Percentiles rank a stretch among this genome's conserved stretches.
phyloP scores from a whole-genome alignment of 30 jellyfish, hydroid and myxozoan species.

The Pelagia noctiluca region DNA sequence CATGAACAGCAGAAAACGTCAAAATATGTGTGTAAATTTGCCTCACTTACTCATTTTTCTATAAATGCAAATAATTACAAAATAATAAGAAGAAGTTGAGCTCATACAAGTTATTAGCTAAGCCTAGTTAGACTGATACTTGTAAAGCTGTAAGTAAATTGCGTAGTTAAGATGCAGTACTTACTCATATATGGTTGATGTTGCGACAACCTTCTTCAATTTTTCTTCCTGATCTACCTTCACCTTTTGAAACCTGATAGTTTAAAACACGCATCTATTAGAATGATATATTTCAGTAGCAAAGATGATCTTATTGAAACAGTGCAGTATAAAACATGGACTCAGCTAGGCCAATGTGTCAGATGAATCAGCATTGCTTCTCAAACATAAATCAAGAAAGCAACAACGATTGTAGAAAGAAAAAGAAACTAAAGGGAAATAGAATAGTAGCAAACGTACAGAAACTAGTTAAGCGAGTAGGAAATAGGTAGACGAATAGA shows the following conservation, averaged over 20 bases:
- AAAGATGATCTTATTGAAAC: background rate
- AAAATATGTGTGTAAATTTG: too few species aligned
- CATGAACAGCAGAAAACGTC: background rate
- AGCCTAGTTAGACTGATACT: background rate
- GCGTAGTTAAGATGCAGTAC: background rate
- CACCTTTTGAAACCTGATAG: slow-evolving; percentile 45
- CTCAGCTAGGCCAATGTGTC: background rate
- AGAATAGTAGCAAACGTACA: background rate
- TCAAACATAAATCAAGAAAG: background rate
- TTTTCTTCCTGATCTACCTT: slow-evolving; percentile 65
- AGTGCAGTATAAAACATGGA: background rate
- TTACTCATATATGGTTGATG: slow-evolving; percentile 71
- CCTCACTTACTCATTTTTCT: too few species aligned
- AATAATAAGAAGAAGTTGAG: background rate
- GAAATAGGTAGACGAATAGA: background rate
- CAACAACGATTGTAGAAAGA: background rate
- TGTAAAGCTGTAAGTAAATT: background rate
- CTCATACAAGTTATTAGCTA: background rate
- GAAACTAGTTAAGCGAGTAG: background rate
- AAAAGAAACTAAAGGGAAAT: background rate
- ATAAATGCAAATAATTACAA: too few species aligned
- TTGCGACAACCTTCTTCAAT: slow-evolving; percentile 48
- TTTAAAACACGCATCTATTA: background rate
- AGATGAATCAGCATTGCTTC: background rate
- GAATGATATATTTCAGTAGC: background rate